These are phyloP conservation scores for Lymantria monacha DNA, from an alignment of 2,888 invertebrate species.

Conservation along the genomic window DNA sequence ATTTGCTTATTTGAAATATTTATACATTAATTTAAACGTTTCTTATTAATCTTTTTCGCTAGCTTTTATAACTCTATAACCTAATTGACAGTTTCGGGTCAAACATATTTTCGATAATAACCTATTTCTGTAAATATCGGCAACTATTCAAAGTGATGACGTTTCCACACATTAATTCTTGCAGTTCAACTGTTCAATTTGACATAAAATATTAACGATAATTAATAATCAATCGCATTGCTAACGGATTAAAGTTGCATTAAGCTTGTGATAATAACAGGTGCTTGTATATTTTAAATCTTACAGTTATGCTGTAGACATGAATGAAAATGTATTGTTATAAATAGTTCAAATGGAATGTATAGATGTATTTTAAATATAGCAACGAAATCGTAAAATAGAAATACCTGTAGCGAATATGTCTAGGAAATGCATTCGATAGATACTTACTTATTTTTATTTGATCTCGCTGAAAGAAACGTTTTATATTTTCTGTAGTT, in stretches of 20 bases:
- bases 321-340: too few relatives aligned
- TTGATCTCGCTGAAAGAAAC: too few relatives aligned
- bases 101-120: constrained; percentile 2
- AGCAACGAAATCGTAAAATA: neutral
- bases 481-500: too few relatives aligned
- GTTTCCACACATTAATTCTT: constrained; percentile 6
- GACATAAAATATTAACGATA: neutral
- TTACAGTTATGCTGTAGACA: too few relatives aligned
- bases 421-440: neutral
- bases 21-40: neutral
- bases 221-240: too few relatives aligned
- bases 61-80: neutral
- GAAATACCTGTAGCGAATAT: neutral
- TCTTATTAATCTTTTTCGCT: neutral
- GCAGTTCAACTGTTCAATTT: neutral
- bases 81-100: constrained; percentile 2
- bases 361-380: neutral
- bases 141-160: constrained; percentile 5
- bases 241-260: too few relatives aligned
- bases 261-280: too few relatives aligned
- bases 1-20: neutral
- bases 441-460: neutral
- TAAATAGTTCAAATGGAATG: neutral
- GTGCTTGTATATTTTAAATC: too few relatives aligned
- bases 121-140: constrained; percentile 3